These are phyloP conservation scores for Torymus tubicola DNA, from an alignment of 2,888 invertebrate genomes.

Conservation along the genomic window DNA sequence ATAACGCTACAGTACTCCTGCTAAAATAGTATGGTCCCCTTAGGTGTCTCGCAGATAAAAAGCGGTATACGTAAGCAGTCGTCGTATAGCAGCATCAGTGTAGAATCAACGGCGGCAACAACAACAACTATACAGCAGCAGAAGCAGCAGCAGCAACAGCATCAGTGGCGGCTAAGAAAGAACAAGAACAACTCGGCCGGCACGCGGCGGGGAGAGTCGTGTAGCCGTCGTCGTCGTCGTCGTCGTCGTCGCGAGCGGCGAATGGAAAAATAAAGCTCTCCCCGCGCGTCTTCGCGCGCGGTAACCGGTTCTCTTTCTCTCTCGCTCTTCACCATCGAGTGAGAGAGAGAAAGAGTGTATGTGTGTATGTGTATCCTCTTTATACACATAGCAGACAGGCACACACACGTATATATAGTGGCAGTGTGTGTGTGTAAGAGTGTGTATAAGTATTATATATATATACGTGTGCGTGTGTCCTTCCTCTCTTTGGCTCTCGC, in stretches of 20 bases:
- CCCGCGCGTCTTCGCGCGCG: constrained; percentile 6
- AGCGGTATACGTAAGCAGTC: background rate
- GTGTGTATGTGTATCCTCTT: constrained; percentile 26
- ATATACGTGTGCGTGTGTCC: constrained; percentile 38
- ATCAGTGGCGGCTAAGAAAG: constrained; percentile 10
- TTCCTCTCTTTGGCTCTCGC: background rate
- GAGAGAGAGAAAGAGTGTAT: constrained; percentile 40
- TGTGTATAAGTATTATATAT: constrained; percentile 48
- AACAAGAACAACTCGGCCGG: constrained; percentile 55
- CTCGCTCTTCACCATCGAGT: background rate
- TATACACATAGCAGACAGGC: too few species aligned
- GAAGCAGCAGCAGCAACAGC: constrained; percentile 6
- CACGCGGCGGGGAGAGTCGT: constrained; percentile 48
- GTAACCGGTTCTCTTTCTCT: too few species aligned
- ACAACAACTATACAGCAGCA: background rate
- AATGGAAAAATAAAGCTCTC: constrained; percentile 54
- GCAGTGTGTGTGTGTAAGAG: constrained; percentile 17
- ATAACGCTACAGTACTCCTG: background rate
- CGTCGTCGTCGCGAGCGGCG: constrained; percentile 24
- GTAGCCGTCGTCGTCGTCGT: constrained; percentile 27
- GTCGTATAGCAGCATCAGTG: background rate
- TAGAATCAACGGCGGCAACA: background rate
- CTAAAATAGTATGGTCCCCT: constrained; percentile 36
- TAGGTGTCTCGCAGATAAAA: constrained; percentile 8
- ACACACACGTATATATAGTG: background rate